Percentiles rank a stretch among this genome's conserved stretches.
Evolutionary conservation across 2,113 vertebrate genomes (phyloP).

Genomic region (Petaurus breviceps): DNA sequence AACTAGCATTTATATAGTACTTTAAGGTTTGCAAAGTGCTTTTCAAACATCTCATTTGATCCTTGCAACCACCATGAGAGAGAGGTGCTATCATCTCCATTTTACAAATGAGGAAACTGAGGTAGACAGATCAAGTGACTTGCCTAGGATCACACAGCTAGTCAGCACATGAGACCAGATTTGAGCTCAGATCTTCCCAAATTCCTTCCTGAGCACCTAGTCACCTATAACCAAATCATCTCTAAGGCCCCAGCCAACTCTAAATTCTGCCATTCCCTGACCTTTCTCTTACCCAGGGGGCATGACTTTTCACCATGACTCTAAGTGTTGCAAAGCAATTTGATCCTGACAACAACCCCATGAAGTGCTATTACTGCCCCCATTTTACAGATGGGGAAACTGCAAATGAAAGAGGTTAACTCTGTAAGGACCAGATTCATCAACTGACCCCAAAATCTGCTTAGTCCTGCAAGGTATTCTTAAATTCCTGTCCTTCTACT

Average conservation of each 20-base stretch:
- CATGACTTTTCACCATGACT: not conserved
- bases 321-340: not conserved
- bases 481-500: not conserved
- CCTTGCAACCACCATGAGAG: not conserved
- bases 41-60: not conserved
- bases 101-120: not conserved
- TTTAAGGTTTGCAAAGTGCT: not conserved
- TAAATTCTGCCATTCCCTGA: no score
- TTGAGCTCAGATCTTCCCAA: not conserved
- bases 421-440: not conserved
- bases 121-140: not conserved
- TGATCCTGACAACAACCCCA: not conserved
- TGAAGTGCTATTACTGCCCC: not conserved
- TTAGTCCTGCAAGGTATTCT: not conserved
- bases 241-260: no score
- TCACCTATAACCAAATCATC: not conserved
- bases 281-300: no score
- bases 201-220: not conserved
- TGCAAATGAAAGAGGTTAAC: not conserved
- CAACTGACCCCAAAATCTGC: not conserved
- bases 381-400: not conserved
- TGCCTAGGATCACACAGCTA: not conserved
- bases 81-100: not conserved
- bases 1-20: not conserved
- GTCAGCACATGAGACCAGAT: no score